phyloP scores from a whole-genome alignment of 2,888 invertebrate species.

The Callyntrura sp. region DNA sequence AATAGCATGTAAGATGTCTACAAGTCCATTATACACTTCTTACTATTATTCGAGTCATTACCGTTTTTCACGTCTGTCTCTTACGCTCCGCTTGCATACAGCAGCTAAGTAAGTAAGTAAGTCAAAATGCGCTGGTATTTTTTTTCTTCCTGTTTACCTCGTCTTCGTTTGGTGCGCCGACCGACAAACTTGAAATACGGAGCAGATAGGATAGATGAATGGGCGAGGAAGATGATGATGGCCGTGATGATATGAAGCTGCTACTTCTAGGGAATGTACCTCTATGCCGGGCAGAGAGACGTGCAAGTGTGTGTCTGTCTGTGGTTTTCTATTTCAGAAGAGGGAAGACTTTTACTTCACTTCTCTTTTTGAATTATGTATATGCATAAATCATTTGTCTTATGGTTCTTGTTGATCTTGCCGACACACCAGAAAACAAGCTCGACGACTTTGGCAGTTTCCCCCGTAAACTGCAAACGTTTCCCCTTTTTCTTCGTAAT shows the following conservation, averaged over 20 bases:
- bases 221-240: neutral
- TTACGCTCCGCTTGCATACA: neutral
- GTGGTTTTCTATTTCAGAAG: neutral
- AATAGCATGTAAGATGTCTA: neutral
- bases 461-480: constrained; percentile 22
- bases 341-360: neutral
- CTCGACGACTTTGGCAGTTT: constrained; percentile 20
- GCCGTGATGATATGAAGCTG: neutral
- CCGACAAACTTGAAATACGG: neutral
- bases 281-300: too few species aligned
- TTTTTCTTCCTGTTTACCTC: constrained; percentile 24
- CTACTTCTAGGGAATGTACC: neutral
- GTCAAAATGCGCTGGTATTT: neutral
- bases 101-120: neutral
- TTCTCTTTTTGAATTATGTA: neutral
- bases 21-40: neutral
- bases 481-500: constrained; percentile 16
- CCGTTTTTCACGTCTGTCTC: neutral
- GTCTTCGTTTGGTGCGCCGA: neutral
- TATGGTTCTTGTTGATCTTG: constrained; percentile 31
- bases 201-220: neutral
- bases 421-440: constrained; percentile 22
- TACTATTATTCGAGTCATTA: constrained; percentile 9
- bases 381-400: constrained; percentile 8
- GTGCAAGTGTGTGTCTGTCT: neutral